Evolutionary conservation across 2,888 invertebrate genomes (phyloP).

Genomic region (Drosophila flavopinicola): DNA sequence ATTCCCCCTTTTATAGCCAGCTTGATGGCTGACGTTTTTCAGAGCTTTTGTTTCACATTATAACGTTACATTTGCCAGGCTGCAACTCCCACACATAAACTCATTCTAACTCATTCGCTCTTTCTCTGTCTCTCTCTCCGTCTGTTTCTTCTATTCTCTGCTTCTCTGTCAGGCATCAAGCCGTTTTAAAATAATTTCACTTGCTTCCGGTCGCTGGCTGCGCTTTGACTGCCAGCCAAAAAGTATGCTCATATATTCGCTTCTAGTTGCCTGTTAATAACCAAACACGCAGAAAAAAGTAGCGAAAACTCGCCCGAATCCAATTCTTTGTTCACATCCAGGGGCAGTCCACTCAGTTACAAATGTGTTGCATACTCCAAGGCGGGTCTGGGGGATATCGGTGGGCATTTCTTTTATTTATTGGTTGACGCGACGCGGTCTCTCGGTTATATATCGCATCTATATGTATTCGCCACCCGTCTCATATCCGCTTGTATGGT

Average conservation of each 20-base stretch:
- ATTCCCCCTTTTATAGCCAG: constrained; percentile 39
- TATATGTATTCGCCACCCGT: constrained; percentile 46
- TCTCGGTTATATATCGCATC: constrained; percentile 60
- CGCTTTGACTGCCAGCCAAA: constrained; percentile 65
- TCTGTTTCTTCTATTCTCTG: too few relatives aligned
- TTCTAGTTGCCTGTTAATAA: constrained; percentile 62
- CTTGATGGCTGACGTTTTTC: constrained; percentile 54
- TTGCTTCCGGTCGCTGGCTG: constrained; percentile 67
- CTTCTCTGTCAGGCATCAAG: constrained; percentile 41
- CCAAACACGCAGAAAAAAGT: constrained; percentile 40
- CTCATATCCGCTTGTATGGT: constrained; percentile 79
- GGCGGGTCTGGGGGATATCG: constrained; percentile 50
- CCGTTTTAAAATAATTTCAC: constrained; percentile 76
- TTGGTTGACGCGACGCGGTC: constrained; percentile 66
- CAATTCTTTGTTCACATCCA: constrained; percentile 33
- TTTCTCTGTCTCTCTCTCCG: neutral
- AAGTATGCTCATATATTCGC: constrained; percentile 68
- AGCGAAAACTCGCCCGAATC: constrained; percentile 16
- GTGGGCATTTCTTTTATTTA: constrained; percentile 65
- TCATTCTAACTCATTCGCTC: constrained; percentile 6
- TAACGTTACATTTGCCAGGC: constrained; percentile 51
- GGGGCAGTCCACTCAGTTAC: constrained; percentile 38
- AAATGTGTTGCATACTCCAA: constrained; percentile 61
- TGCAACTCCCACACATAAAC: constrained; percentile 40
- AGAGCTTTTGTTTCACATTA: constrained; percentile 66